A percentile compares a stretch with the other conserved stretches of the same genome.
Conservation (phyloP, 2,113 vertebrate species). For the Eulacestoma nigropectus region DNA sequence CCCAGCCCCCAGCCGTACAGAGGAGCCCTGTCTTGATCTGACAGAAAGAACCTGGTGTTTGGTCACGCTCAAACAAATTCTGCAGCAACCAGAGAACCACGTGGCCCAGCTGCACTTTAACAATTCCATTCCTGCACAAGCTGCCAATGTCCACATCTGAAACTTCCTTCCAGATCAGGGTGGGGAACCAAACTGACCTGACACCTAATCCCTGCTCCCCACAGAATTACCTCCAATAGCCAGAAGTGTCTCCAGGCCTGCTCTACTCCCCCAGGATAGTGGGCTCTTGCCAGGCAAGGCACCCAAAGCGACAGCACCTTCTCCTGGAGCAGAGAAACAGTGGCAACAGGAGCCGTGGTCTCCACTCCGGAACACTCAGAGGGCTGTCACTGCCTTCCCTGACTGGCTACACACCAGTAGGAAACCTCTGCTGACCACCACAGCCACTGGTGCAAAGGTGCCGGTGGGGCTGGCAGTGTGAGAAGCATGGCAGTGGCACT, state of each 20-base stretch:
- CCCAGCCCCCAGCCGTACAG: not conserved
- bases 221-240: not conserved
- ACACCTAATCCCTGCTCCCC: constrained; percentile 6
- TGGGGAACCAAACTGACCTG: not conserved
- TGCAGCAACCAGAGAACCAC: not conserved
- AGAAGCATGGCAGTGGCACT: not conserved
- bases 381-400: not conserved
- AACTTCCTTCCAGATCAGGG: not conserved
- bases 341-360: not conserved
- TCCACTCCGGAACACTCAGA: rapidly evolving
- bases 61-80: not conserved
- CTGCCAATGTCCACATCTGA: not conserved
- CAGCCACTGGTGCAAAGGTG: not conserved
- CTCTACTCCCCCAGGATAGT: not conserved
- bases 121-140: not conserved
- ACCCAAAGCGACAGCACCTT: not conserved
- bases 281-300: not conserved
- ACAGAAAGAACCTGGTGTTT: not conserved
- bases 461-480: rapidly evolving
- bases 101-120: not conserved
- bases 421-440: not conserved
- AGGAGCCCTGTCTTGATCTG: not conserved
- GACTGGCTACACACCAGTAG: not conserved
- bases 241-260: not conserved
- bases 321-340: not conserved